Base-by-base conservation (phyloP, 2,888 invertebrate genomes). In the Trimorus sp. region DNA sequence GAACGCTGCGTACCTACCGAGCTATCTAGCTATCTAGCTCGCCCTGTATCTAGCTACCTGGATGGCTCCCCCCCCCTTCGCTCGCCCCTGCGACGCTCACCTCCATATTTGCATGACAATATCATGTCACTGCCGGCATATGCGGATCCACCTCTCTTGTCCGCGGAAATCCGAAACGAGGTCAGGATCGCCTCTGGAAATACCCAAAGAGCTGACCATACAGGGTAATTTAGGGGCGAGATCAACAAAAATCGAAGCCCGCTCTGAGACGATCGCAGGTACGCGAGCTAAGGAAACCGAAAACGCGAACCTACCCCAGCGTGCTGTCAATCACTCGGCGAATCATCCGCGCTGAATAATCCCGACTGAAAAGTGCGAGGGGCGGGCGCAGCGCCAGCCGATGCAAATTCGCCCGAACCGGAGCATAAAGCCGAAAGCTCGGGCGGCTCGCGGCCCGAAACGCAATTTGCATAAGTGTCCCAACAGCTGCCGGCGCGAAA, bases 391-490 rank as follows among this genome's bases (percentile, higher is more conserved):
- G 26, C 75, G 69, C 89, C 88, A 86, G 87, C 86, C 87, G 88
- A 90, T 90, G 90, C 90, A 89, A 90, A 90, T 90, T 88, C 87
- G 88, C 84, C 86, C 81, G 65, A 86, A 87, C 88, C 86, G 86
- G 86, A 84, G 86, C 87, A 89, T 89, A 89, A 89, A 89, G 88
- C 89, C 87, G 86, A 89, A 89, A 89, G 89, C 89, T 89, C 89
- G 88, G 88, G 89, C 85, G 82, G 86, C 77, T 76, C 80, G 83
- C 86, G 86, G 86, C 85, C 84, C 86, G 85, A 84, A 85, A 85
- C 85, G 74, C 86, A 87, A 90, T 90, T 90, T 90, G 89, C 90
- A 90, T 90, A 90, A 90, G 89, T 90, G 90, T 89, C 89, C 88
- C 87, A 87, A 89, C 90, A 90, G 90, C 90, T 89, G 90, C 88